phyloP scores from a whole-genome alignment of 1,140 invertebrate species.

The Scaptomyza hsui region DNA sequence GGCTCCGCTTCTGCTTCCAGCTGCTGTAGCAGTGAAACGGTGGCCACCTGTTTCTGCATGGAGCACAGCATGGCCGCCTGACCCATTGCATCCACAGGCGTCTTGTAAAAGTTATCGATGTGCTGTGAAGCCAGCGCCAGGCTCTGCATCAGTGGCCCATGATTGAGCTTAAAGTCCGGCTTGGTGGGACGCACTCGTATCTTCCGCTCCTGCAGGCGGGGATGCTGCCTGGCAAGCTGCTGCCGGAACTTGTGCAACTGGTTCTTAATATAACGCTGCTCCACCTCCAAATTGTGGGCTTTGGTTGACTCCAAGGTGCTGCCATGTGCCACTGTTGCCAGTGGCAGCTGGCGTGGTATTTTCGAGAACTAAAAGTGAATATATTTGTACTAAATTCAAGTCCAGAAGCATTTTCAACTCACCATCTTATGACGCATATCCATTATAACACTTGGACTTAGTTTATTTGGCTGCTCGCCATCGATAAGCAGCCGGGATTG shows the following conservation, averaged over 20 bases:
- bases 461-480: conserved; percentile 53
- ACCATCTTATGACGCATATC: conserved; percentile 82
- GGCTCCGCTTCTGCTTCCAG: conserved; percentile 41
- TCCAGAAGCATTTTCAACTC: not conserved
- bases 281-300: conserved; percentile 73
- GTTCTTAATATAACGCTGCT: conserved; percentile 71
- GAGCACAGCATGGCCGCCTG: conserved; percentile 46
- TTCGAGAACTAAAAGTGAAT: conserved; percentile 56
- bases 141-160: conserved; percentile 64
- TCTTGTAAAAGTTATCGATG: conserved; percentile 73
- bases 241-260: conserved; percentile 79
- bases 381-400: not conserved
- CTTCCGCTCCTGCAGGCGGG: conserved; percentile 18
- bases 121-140: conserved; percentile 60
- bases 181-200: conserved; percentile 56
- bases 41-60: conserved; percentile 42
- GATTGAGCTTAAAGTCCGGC: conserved; percentile 65
- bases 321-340: conserved; percentile 65
- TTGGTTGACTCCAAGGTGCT: conserved; percentile 57
- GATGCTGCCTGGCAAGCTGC: conserved; percentile 68
- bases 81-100: conserved; percentile 64
- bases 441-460: conserved; percentile 78
- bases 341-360: conserved; percentile 63
- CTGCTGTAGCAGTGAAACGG: conserved; percentile 38
- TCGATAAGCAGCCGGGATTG: conserved; percentile 61